These are phyloP conservation scores for Orchesellides sinensis DNA, from an alignment of 2,888 invertebrate species.

Conservation along the genomic window DNA sequence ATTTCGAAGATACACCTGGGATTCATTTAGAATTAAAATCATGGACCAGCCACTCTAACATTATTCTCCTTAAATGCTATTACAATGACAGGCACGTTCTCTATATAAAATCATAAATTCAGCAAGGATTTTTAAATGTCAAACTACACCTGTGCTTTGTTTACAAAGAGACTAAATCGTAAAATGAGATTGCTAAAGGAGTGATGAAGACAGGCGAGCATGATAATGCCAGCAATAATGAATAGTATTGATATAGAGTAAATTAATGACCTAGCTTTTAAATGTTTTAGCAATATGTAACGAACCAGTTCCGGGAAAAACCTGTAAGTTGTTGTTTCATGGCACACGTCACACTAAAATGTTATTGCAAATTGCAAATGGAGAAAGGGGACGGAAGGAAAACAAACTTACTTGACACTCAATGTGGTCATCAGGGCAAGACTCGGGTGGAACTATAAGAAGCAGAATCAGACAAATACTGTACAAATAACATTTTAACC, in stretches of 20 bases:
- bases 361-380: too few relatives aligned
- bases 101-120: slow-evolving; percentile 37
- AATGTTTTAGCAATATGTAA: too few relatives aligned
- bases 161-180: too few relatives aligned
- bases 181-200: too few relatives aligned
- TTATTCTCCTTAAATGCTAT: slow-evolving; percentile 19
- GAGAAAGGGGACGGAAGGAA: too few relatives aligned
- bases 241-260: too few relatives aligned
- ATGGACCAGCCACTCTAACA: not conserved
- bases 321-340: too few relatives aligned
- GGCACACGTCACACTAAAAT: too few relatives aligned
- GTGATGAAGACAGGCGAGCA: too few relatives aligned
- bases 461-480: slow-evolving; percentile 7
- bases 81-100: slow-evolving; percentile 46
- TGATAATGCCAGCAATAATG: too few relatives aligned
- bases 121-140: slow-evolving; percentile 15
- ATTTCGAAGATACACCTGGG: slow-evolving; percentile 22
- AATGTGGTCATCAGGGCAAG: slow-evolving; percentile 59
- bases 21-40: slow-evolving; percentile 23
- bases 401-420: slow-evolving; percentile 38
- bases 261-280: too few relatives aligned
- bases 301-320: too few relatives aligned
- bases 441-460: slow-evolving; percentile 51
- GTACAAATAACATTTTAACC: slow-evolving; percentile 21
- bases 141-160: slow-evolving; percentile 31